phyloP scores from a whole-genome alignment of 2,888 invertebrate species.

The Rhaphigaster nebulosa region DNA sequence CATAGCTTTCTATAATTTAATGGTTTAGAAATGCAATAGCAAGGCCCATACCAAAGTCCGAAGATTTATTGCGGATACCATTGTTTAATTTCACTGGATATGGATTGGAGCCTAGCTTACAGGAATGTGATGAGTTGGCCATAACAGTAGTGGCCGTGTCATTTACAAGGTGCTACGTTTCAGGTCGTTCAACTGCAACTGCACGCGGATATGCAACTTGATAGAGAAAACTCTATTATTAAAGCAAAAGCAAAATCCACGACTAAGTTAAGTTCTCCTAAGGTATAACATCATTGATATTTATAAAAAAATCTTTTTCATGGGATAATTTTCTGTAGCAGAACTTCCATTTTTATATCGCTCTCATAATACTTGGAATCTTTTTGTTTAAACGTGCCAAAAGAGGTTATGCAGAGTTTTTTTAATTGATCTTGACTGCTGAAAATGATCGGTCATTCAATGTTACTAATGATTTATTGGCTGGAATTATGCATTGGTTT shows the following conservation, averaged over 20 bases:
- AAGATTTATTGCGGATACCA: neutral
- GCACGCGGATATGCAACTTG: neutral
- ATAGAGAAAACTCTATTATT: neutral
- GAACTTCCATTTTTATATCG: neutral
- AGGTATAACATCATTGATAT: neutral
- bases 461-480: no score
- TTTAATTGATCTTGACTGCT: no score
- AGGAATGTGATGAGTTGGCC: conserved; percentile 1
- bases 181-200: conserved; percentile 26
- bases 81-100: neutral
- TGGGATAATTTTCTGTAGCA: neutral
- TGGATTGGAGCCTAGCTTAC: neutral
- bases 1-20: no score
- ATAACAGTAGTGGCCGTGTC: neutral
- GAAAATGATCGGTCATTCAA: no score
- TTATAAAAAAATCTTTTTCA: neutral
- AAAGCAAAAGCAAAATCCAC: neutral
- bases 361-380: no score
- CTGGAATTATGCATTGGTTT: no score
- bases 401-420: neutral
- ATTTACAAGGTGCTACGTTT: neutral
- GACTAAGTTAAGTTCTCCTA: neutral
- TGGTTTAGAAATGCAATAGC: no score
- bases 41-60: no score
- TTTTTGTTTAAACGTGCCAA: no score